These are phyloP conservation scores for Dolichallabes microphthalmus DNA, from an alignment of 2,113 vertebrate genomes.

Conservation along the genomic window DNA sequence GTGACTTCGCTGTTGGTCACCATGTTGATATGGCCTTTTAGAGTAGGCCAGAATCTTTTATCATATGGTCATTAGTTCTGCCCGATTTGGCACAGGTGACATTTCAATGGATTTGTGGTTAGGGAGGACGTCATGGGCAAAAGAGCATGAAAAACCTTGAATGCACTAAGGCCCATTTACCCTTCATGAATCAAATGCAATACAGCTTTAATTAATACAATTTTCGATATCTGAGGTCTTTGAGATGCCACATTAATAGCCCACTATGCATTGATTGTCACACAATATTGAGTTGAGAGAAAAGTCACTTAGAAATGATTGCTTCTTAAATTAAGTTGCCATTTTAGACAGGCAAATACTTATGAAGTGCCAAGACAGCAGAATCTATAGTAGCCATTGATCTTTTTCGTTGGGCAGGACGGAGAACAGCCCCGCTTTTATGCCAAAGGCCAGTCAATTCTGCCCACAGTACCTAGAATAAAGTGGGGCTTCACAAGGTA, in stretches of 20 bases:
- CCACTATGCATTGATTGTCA: conserved; percentile 71
- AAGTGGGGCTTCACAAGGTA: conserved; percentile 73
- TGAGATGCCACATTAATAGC: conserved; percentile 71
- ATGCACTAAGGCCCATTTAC: conserved; percentile 16
- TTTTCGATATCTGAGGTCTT: conserved; percentile 66
- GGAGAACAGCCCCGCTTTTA: conserved; percentile 63
- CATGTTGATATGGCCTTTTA: conserved; percentile 36
- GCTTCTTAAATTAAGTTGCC: conserved; percentile 79
- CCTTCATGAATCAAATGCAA: conserved; percentile 62
- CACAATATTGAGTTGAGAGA: conserved; percentile 67
- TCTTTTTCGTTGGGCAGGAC: conserved; percentile 68
- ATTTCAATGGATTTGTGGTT: conserved; percentile 36
- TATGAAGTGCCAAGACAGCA: conserved; percentile 76
- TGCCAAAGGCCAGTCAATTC: conserved; percentile 71
- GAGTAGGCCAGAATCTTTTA: conserved; percentile 7
- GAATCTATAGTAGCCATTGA: conserved; percentile 75
- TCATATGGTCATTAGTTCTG: conserved; percentile 26
- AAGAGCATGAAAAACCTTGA: conserved; percentile 27
- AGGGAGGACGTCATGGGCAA: conserved; percentile 2
- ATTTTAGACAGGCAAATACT: conserved; percentile 79
- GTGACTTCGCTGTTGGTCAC: not conserved
- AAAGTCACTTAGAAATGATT: conserved; percentile 79
- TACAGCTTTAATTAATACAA: conserved; percentile 72
- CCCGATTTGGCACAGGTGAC: conserved; percentile 44
- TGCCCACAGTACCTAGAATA: conserved; percentile 72